Base-by-base conservation (phyloP, 1,140 invertebrate genomes). In the Galendromus occidentalis region DNA sequence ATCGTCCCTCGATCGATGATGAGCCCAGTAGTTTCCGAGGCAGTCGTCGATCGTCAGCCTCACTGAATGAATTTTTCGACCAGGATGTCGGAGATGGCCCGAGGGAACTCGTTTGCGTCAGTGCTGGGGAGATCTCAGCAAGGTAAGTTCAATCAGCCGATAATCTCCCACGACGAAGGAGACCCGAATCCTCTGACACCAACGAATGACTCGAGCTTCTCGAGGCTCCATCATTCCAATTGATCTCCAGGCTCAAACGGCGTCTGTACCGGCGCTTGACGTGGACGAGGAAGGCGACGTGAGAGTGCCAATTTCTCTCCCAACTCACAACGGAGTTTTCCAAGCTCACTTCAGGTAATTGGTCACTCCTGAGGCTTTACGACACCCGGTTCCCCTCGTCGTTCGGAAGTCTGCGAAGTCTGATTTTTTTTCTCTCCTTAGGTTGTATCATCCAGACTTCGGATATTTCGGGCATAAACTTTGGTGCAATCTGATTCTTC, bases 401-500 rank as follows among this genome's bases (percentile, higher is more conserved):
- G n/a, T n/a, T n/a, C n/a, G n/a, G n/a, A n/a, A n/a, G n/a, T n/a
- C n/a, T n/a, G n/a, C n/a, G n/a, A n/a, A n/a, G n/a, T n/a, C n/a
- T n/a, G n/a, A 28, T 47, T 4, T 47, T 14, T 6, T 47, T 47
- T 59, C 22, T 14, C 2, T 59, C 33, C 22, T n/a, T 33, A 59
- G 51, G 25, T 22, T 59, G 25, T 59, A 20, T 25, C 51, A 59
- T 33, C 51, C 51, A 33, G 51, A 59, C 25, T 33, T 20, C 22
- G 51, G 51, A 1, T 59, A 59, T 33, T 59, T 59, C 9, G 51
- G 51, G 4, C 51, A 59, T 33, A 59, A 59, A 22, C 51, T 59
- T 17, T 59, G 51, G 51, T 59, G 51, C 20, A 59, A 59, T 59
- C 25, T 59, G 12, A 59, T 59, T 29, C 25, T 59, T 4, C 51